Conservation (phyloP, 2,888 invertebrate genomes). For the Ceriagrion tenellum region DNA sequence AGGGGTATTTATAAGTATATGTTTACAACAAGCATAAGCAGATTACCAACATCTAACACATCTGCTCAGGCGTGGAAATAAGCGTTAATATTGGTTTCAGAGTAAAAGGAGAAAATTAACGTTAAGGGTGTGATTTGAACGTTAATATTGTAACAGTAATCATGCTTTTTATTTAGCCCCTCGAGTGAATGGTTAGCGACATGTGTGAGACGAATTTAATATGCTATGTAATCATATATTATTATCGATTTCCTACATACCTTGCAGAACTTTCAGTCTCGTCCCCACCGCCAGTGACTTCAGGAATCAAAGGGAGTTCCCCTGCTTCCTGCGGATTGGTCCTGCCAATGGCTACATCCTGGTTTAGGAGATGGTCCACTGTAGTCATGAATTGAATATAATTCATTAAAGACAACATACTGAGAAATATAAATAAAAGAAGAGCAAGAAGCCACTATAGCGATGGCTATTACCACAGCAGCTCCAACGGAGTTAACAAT, state of each 20-base stretch:
- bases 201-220: background rate
- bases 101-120: background rate
- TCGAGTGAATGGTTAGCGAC: background rate
- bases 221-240: too few relatives aligned
- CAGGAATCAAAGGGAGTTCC: background rate
- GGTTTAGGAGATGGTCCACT: background rate
- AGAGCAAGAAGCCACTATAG: background rate
- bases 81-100: background rate
- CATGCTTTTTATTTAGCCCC: background rate
- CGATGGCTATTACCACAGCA: background rate
- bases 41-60: background rate
- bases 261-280: background rate
- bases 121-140: background rate
- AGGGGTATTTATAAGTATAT: background rate
- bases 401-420: background rate
- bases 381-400: background rate
- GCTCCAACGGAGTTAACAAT: background rate
- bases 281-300: background rate
- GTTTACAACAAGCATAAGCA: background rate
- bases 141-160: background rate
- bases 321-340: background rate
- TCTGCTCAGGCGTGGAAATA: background rate
- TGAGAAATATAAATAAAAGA: background rate
- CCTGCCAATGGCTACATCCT: conserved; percentile 1
- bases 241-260: background rate